Evolutionary conservation across 1,140 invertebrate species (phyloP).

Genomic region (Bombyx mori): DNA sequence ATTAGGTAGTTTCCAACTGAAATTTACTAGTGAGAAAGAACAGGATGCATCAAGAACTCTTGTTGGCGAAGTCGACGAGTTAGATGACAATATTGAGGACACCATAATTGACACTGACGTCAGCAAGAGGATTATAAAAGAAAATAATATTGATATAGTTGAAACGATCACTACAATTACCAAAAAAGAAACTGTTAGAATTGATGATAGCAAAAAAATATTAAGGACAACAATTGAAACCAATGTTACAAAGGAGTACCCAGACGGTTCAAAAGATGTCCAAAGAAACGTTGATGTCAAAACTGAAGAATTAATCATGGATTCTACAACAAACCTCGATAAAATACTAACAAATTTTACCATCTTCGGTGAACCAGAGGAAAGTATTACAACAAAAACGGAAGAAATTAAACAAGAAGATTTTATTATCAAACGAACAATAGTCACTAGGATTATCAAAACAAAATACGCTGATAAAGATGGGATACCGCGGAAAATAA

Average conservation of each 20-base stretch:
- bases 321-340: conserved; percentile 45
- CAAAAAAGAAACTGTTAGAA: conserved; percentile 58
- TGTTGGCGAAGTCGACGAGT: conserved; percentile 40
- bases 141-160: conserved; percentile 57
- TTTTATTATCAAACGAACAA: conserved; percentile 45
- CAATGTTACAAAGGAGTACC: conserved; percentile 54
- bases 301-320: conserved; percentile 45
- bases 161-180: conserved; percentile 66
- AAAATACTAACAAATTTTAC: conserved; percentile 36
- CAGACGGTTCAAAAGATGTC: conserved; percentile 56
- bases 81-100: conserved; percentile 57
- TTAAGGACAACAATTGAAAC: conserved; percentile 63
- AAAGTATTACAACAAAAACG: conserved; percentile 39
- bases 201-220: conserved; percentile 48
- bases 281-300: conserved; percentile 64
- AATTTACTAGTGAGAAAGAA: conserved; percentile 19
- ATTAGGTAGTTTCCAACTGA: conserved; percentile 15
- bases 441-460: conserved; percentile 47
- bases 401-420: conserved; percentile 46
- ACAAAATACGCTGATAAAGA: conserved; percentile 50
- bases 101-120: conserved; percentile 65
- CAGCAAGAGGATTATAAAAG: conserved; percentile 56
- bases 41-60: conserved; percentile 5
- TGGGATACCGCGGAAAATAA: conserved; percentile 48
- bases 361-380: conserved; percentile 44